phyloP scores from a whole-genome alignment of 2,113 vertebrate species.

The Macquaria ambigua region DNA sequence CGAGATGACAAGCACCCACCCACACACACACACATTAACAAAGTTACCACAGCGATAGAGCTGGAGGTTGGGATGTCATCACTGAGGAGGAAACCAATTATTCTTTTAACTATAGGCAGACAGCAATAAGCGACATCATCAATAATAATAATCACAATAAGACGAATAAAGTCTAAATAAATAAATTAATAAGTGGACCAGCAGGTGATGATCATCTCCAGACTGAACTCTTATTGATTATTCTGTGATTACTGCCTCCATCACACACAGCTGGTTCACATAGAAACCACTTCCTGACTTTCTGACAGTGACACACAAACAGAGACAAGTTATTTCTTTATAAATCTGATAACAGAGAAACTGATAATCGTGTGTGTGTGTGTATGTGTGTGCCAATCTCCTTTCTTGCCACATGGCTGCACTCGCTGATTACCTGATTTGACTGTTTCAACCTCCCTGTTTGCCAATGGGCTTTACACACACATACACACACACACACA shows the following conservation, averaged over 20 bases:
- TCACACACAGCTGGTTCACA: too few species aligned
- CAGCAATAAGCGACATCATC: too few species aligned
- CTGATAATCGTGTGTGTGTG: conserved; percentile 31
- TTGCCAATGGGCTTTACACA: conserved; percentile 71
- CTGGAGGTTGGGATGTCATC: conserved; percentile 57
- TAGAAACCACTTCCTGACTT: too few species aligned
- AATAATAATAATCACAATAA: not conserved
- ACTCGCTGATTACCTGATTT: conserved; percentile 77
- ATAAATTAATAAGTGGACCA: not conserved
- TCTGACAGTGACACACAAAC: not conserved
- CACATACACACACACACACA: conserved; percentile 50
- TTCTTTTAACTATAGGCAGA: too few species aligned
- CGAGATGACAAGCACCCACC: conserved; percentile 42
- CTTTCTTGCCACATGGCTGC: conserved; percentile 76
- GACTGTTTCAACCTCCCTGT: conserved; percentile 77
- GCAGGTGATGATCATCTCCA: too few species aligned
- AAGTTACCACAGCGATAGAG: conserved; percentile 55
- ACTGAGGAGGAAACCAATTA: conserved; percentile 67
- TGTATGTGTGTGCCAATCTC: conserved; percentile 60
- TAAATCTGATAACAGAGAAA: conserved; percentile 61
- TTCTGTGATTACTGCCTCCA: too few species aligned
- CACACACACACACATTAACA: conserved; percentile 54
- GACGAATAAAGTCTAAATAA: not conserved
- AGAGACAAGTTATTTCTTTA: conserved; percentile 42
- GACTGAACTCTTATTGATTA: too few species aligned